Conservation (phyloP, 92 coral and sea anemone species). For the Blastomussa wellsi region DNA sequence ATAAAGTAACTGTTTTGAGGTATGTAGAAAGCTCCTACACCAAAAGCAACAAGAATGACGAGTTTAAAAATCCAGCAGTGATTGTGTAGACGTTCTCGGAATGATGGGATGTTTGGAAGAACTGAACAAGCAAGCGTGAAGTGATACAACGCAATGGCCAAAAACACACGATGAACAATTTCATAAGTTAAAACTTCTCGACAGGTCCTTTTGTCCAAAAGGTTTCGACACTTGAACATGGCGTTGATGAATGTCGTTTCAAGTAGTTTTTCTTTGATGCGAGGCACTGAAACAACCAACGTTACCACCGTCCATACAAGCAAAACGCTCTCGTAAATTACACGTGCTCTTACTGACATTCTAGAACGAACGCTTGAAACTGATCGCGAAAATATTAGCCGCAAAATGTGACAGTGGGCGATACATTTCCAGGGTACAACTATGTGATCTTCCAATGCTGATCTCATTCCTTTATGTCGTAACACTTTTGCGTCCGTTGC, state of each 20-base stretch:
- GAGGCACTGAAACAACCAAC: slow-evolving; percentile 11
- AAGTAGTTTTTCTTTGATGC: slow-evolving; percentile 26
- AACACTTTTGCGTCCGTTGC: background rate
- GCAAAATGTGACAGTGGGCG: background rate
- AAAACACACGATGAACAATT: slow-evolving; percentile 39
- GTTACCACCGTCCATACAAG: slow-evolving; percentile 33
- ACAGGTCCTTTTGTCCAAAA: slow-evolving; percentile 32
- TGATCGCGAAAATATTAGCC: background rate
- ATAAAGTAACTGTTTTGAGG: slow-evolving; percentile 45
- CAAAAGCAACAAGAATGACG: background rate
- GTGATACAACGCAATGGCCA: slow-evolving; percentile 38
- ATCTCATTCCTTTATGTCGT: slow-evolving; percentile 22
- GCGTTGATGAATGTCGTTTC: slow-evolving; percentile 5
- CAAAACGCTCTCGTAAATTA: slow-evolving; percentile 21
- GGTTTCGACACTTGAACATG: slow-evolving; percentile 27
- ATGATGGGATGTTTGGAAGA: slow-evolving; percentile 12
- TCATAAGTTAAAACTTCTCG: slow-evolving; percentile 37
- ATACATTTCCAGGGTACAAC: background rate
- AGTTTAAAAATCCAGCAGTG: slow-evolving; percentile 46
- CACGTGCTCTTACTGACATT: slow-evolving; percentile 17
- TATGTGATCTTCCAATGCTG: background rate
- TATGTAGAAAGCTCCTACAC: slow-evolving; percentile 38
- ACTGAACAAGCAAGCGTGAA: slow-evolving; percentile 29
- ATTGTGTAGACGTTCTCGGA: slow-evolving; percentile 45
- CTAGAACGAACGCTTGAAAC: background rate